Percentiles rank a stretch among this genome's conserved stretches.
Conservation (phyloP, 1,140 invertebrate species). For the Linepithema humile region DNA sequence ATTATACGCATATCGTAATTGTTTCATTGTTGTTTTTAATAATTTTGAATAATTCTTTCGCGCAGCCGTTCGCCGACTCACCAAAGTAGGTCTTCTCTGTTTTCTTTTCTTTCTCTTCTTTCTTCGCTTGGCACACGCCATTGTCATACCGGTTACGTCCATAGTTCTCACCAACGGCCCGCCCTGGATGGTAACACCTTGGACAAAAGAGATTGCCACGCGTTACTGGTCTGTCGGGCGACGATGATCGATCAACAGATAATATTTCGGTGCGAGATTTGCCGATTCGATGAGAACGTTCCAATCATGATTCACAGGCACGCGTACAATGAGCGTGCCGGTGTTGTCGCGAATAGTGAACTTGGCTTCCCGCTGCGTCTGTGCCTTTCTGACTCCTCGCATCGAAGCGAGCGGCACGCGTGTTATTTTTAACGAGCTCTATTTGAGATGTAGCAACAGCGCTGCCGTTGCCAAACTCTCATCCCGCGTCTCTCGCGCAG, state of each 20-base stretch:
- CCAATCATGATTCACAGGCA: constrained; percentile 39
- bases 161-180: constrained; percentile 80
- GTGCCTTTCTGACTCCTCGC: constrained; percentile 2
- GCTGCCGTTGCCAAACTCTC: constrained; percentile 71
- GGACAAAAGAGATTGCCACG: constrained; percentile 65
- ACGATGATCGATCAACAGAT: neutral
- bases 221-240: constrained; percentile 46
- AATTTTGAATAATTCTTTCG: neutral
- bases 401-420: constrained; percentile 9
- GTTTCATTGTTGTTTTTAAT: neutral
- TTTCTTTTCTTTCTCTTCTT: constrained; percentile 82
- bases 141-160: constrained; percentile 68
- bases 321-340: constrained; percentile 23
- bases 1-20: too few relatives aligned
- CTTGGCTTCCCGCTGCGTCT: constrained; percentile 53
- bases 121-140: constrained; percentile 77
- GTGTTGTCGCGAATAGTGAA: constrained; percentile 53
- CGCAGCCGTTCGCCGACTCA: constrained; percentile 57
- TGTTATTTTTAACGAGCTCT: constrained; percentile 77
- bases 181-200: constrained; percentile 82
- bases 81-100: constrained; percentile 74
- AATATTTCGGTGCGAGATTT: constrained; percentile 36
- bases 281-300: neutral
- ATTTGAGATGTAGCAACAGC: constrained; percentile 74
- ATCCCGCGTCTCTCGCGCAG: constrained; percentile 66